A percentile compares a stretch with the other conserved stretches of the same genome.
Conservation (phyloP, 2,113 vertebrate genomes). For the Taxidea taxus region DNA sequence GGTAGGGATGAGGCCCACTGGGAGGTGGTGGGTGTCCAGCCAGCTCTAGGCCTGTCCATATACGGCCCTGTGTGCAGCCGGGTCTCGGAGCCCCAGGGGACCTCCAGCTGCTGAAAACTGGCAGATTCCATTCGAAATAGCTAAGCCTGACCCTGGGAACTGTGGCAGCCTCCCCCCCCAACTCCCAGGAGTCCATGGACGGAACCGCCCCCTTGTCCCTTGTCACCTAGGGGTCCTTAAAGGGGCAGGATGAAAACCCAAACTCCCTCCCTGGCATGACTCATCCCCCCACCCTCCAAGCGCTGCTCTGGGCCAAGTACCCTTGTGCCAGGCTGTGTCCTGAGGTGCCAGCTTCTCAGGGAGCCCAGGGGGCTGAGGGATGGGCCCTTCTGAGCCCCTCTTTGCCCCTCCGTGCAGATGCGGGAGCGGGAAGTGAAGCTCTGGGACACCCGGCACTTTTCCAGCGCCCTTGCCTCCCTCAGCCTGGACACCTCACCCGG, state of each 20-base stretch:
- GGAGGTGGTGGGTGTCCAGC: not conserved
- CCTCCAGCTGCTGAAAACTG: conserved; percentile 12
- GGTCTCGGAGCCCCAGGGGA: conserved; percentile 58
- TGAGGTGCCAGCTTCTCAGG: not conserved
- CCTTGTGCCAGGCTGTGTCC: not conserved
- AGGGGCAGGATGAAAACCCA: conserved; percentile 43
- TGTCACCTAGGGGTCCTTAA: conserved; percentile 57
- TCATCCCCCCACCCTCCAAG: not conserved
- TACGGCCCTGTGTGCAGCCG: conserved; percentile 49
- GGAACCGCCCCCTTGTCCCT: conserved; percentile 27
- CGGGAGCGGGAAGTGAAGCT: conserved; percentile 90
- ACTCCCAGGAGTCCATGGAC: conserved; percentile 16
- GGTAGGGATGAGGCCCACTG: not conserved
- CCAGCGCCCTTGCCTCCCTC: conserved; percentile 81
- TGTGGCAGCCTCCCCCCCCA: not conserved
- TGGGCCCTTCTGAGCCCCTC: not conserved
- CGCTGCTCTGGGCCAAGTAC: not conserved
- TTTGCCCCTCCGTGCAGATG: conserved; percentile 81
- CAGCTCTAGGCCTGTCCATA: conserved; percentile 63
- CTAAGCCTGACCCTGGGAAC: conserved; percentile 69
- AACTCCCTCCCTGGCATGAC: not conserved
- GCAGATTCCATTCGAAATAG: conserved; percentile 75
- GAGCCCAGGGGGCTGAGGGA: not conserved
- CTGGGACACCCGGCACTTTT: conserved; percentile 91
- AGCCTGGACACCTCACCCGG: conserved; percentile 88